These are phyloP conservation scores for Boleophthalmus pectinirostris DNA, from an alignment of 2,113 vertebrate genomes.

Conservation along the genomic window DNA sequence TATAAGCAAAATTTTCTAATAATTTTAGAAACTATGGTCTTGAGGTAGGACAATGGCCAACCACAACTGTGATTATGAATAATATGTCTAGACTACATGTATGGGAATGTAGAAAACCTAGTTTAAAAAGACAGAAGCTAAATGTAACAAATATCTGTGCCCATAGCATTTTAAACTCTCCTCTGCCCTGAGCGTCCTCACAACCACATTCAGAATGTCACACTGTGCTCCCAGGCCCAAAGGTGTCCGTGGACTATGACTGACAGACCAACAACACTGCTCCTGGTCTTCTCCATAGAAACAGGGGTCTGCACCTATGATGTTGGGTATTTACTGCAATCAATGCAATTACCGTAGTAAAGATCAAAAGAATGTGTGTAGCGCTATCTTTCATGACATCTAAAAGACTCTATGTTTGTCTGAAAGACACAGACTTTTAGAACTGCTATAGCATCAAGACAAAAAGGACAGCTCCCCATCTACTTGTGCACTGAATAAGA, in stretches of 20 bases:
- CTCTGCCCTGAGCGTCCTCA: slow-evolving; percentile 52
- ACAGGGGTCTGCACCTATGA: slow-evolving; percentile 29
- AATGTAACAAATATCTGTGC: slow-evolving; percentile 18
- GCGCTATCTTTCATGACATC: not conserved
- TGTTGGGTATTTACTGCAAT: slow-evolving; percentile 3
- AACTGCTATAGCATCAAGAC: not conserved
- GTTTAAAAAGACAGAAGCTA: slow-evolving; percentile 38
- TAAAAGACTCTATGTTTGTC: not conserved
- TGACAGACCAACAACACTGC: slow-evolving; percentile 42
- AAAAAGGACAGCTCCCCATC: not conserved
- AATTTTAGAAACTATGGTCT: not conserved
- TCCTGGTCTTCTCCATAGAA: slow-evolving; percentile 20
- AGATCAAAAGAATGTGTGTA: slow-evolving; percentile 22
- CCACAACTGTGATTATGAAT: not conserved
- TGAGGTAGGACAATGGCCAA: not conserved
- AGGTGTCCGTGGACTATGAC: slow-evolving; percentile 36
- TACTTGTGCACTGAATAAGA: not conserved
- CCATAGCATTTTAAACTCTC: slow-evolving; percentile 10
- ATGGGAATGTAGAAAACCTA: not conserved
- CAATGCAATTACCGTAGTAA: slow-evolving; percentile 6
- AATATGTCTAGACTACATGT: not conserved
- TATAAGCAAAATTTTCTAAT: too few relatives aligned
- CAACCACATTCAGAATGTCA: slow-evolving; percentile 75
- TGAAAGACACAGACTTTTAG: not conserved
- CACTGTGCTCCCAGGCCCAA: slow-evolving; percentile 49